These are phyloP conservation scores for Microcaecilia unicolor DNA, from an alignment of 2,797 vertebrate genomes.

Conservation along the genomic window DNA sequence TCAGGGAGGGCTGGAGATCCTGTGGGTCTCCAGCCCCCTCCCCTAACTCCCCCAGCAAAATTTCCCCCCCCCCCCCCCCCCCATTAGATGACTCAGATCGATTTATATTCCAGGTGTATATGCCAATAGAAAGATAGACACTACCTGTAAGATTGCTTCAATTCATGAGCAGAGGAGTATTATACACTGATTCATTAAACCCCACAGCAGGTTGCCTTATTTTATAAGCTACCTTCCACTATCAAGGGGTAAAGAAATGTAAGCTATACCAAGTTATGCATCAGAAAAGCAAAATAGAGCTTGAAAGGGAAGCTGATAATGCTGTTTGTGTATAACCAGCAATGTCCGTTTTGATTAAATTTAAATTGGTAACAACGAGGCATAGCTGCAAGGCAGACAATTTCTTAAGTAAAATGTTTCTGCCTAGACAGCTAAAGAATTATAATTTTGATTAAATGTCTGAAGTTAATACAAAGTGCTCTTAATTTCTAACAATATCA, in stretches of 20 bases:
- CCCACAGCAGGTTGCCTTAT: conserved; percentile 39
- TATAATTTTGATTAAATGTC: conserved; percentile 6
- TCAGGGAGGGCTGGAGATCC: too few species aligned
- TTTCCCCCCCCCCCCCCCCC: too few species aligned
- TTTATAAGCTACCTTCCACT: conserved; percentile 42
- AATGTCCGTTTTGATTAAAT: neutral
- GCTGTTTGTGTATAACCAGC: conserved; percentile 21
- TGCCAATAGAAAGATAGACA: conserved; percentile 19
- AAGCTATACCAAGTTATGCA: conserved; percentile 24
- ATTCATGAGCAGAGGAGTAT: conserved; percentile 27
- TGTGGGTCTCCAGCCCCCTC: too few species aligned
- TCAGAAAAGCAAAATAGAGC: conserved; percentile 16
- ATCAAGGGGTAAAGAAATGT: conserved; percentile 3
- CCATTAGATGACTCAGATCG: conserved; percentile 42
- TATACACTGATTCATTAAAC: conserved; percentile 54
- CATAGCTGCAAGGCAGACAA: fast-evolving
- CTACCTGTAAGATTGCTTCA: conserved; percentile 23
- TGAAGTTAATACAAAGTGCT: conserved; percentile 22
- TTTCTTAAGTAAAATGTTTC: too few species aligned
- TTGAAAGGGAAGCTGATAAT: neutral
- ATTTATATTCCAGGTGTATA: conserved; percentile 36
- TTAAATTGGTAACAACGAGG: neutral
- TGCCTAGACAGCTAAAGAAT: neutral
- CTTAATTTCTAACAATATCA: conserved; percentile 22
- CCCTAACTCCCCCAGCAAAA: too few species aligned